Base-by-base conservation (phyloP, 2,888 invertebrate genomes). In the Catonia carolina region DNA sequence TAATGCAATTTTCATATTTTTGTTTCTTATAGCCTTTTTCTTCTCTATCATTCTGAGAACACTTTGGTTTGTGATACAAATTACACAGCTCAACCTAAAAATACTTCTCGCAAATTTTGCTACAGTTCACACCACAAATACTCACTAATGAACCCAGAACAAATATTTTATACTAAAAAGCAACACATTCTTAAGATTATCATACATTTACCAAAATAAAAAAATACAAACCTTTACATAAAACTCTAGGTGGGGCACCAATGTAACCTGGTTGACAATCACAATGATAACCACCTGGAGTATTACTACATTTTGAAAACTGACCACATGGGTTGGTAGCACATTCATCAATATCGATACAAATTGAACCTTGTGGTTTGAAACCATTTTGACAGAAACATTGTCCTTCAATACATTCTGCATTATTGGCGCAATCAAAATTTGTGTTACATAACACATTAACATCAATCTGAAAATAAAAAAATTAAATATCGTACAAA, bases 361-460 rank as follows among this genome's bases (percentile, higher is more conserved):
- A 92, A 62, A 83, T 78, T 1, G 91, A 85, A 37, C 85, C 87
- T 64, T 82, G 81, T 0, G 90, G 85, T 60, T 84, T 80, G 70
- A 93, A 93, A 15, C 93, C 92, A 65, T 87, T 83, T 72, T 89
- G 84, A 70, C 93, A 92, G 76, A 88, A 90, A 70, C 93, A 93
- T 74, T 90, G 90, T 62, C 82, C 84, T 68, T 92, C 89, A 61
- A 88, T 80, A 70, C 93, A 93, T 73, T 90, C 90, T 1, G 91
- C 92, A 69, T 93, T 92, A 72, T 91, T 92, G 33, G 90, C 89
- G 71, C 93, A 93, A 70, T 93, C 91, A 68, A 90, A 93, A 70
- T 92, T 91, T 1, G 85, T 83, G 74, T 84, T 84, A 69, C 93
- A 93, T 33, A 88, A 74, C 41, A 89, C 87, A 63, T 86, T 88